phyloP scores from a whole-genome alignment of 2,888 invertebrate species.

The Gastrophysa polygoni region DNA sequence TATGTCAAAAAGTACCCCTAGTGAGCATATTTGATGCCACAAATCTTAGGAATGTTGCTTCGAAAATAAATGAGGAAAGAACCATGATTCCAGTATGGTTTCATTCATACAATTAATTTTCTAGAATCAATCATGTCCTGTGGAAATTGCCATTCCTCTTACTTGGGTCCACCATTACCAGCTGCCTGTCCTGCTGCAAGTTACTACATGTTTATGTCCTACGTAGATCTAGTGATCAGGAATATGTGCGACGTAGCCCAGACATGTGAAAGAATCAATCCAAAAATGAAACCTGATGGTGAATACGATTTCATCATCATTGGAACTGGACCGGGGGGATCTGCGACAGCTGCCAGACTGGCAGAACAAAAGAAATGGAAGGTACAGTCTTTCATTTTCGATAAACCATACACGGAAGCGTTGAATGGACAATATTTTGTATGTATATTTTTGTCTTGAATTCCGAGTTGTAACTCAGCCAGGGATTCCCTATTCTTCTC shows the following conservation, averaged over 20 bases:
- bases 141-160: background rate
- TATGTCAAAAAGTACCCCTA: too few relatives aligned
- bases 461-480: too few relatives aligned
- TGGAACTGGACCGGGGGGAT: conserved; percentile 69
- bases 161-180: conserved; percentile 61
- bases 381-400: background rate
- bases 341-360: conserved; percentile 67
- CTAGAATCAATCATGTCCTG: background rate
- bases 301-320: conserved; percentile 55
- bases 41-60: too few relatives aligned
- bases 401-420: too few relatives aligned
- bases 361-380: conserved; percentile 65
- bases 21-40: too few relatives aligned
- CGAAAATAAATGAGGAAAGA: too few relatives aligned
- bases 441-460: too few relatives aligned
- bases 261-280: conserved; percentile 63
- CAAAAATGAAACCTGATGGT: conserved; percentile 55
- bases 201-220: conserved; percentile 67
- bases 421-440: too few relatives aligned
- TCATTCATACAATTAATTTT: too few relatives aligned
- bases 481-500: too few relatives aligned
- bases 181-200: conserved; percentile 62
- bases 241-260: conserved; percentile 61
- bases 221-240: conserved; percentile 65
- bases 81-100: too few relatives aligned